phyloP scores from a whole-genome alignment of 2,797 vertebrate genomes.

The Danio tinwini region DNA sequence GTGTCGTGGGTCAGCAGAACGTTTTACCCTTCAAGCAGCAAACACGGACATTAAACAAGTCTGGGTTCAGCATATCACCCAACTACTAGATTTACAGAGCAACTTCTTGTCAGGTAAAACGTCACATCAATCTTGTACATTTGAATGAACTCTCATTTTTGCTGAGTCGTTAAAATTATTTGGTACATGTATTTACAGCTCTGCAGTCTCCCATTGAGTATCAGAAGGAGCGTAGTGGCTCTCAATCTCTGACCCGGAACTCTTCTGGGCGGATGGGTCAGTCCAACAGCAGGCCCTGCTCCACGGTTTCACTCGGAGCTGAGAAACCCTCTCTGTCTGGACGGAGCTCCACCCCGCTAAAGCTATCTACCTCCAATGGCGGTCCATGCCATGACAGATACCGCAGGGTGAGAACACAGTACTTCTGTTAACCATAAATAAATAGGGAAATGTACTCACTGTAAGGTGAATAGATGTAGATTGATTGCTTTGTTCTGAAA shows the following conservation, averaged over 20 bases:
- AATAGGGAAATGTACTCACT: too few relatives aligned
- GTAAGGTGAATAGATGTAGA: too few relatives aligned
- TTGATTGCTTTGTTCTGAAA: too few relatives aligned
- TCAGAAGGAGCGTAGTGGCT: constrained; percentile 85
- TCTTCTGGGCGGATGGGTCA: constrained; percentile 76
- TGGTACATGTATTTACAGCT: constrained; percentile 73
- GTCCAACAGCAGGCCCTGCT: constrained; percentile 79
- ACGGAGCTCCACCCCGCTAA: constrained; percentile 82
- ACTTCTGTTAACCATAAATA: background rate
- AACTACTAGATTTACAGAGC: constrained; percentile 91
- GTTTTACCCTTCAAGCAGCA: constrained; percentile 92
- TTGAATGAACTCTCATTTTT: background rate
- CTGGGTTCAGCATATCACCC: constrained; percentile 92
- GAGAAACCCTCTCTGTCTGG: constrained; percentile 84
- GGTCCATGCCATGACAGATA: constrained; percentile 85
- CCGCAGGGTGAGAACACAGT: constrained; percentile 81
- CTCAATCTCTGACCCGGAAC: constrained; percentile 84
- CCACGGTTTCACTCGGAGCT: constrained; percentile 80
- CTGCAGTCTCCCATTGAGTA: constrained; percentile 96
- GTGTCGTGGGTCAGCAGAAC: constrained; percentile 88
- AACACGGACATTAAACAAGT: constrained; percentile 93
- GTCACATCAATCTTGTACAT: background rate
- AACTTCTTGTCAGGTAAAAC: constrained; percentile 91
- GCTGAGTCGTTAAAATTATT: background rate
- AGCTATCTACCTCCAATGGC: constrained; percentile 92